These are phyloP conservation scores for Euclidia mi DNA, from an alignment of 2,888 invertebrate species.

Conservation along the genomic window DNA sequence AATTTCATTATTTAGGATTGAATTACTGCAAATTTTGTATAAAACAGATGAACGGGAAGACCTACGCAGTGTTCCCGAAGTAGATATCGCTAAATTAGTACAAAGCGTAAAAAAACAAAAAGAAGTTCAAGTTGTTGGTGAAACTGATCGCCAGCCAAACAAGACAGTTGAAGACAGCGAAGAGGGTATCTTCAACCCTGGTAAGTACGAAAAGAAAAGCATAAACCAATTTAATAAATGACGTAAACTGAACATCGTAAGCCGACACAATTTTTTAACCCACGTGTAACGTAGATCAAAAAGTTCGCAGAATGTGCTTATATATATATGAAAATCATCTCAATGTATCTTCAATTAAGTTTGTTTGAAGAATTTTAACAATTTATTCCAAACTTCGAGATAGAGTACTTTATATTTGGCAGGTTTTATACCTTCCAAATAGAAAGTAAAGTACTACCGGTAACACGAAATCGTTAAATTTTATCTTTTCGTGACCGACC, in stretches of 20 bases:
- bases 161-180: slow-evolving; percentile 85
- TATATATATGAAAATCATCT: too few species aligned
- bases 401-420: too few species aligned
- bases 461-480: too few species aligned
- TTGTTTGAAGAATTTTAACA: too few species aligned
- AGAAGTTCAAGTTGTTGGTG: slow-evolving; percentile 77
- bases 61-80: slow-evolving; percentile 82
- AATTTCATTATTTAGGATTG: too few species aligned
- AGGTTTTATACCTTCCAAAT: too few species aligned
- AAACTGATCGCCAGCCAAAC: slow-evolving; percentile 79
- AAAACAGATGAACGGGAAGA: slow-evolving; percentile 84
- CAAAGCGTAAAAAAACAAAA: slow-evolving; percentile 78
- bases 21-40: slow-evolving; percentile 8
- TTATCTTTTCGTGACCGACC: too few species aligned
- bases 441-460: too few species aligned
- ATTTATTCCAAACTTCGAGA: too few species aligned
- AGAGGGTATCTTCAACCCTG: slow-evolving; percentile 84
- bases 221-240: background rate
- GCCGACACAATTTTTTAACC: background rate
- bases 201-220: slow-evolving; percentile 57
- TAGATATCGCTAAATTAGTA: slow-evolving; percentile 85
- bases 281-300: too few species aligned
- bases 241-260: slow-evolving; percentile 10
- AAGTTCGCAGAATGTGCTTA: too few species aligned
- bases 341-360: too few species aligned